phyloP scores from a whole-genome alignment of 2,113 vertebrate genomes.

The Nothoprocta perdicaria region DNA sequence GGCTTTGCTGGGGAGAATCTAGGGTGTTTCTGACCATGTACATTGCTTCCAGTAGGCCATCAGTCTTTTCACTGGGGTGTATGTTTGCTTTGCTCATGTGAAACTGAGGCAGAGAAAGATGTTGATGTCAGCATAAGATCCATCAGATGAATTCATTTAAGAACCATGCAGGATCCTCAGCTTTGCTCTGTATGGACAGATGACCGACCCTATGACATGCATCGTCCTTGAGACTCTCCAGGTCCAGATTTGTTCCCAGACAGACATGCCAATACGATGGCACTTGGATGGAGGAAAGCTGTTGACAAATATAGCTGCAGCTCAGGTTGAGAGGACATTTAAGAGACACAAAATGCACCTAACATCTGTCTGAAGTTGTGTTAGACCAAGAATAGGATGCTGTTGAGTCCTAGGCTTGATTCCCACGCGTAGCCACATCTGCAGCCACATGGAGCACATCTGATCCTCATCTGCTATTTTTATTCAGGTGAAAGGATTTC shows the following conservation, averaged over 20 bases:
- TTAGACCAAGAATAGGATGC: neutral
- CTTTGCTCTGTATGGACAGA: neutral
- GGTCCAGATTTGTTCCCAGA: too few species aligned
- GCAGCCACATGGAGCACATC: neutral
- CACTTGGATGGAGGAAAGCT: accelerated
- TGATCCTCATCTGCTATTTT: neutral
- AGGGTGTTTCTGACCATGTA: neutral
- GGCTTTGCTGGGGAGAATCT: neutral
- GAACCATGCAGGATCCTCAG: accelerated
- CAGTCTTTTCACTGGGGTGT: neutral
- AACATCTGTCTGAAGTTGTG: neutral
- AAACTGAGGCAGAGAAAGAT: neutral
- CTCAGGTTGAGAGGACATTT: neutral
- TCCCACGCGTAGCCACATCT: neutral
- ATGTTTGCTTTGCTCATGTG: neutral
- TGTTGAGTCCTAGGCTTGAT: neutral
- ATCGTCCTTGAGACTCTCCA: neutral
- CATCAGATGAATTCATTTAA: neutral
- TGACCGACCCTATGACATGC: neutral
- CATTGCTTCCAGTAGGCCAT: accelerated
- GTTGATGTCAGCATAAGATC: accelerated
- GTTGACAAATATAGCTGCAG: neutral
- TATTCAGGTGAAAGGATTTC: neutral
- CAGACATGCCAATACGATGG: accelerated
- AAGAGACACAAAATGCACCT: neutral